phyloP scores from a whole-genome alignment of 2,113 vertebrate species.

The Syngnathoides biaculeatus region DNA sequence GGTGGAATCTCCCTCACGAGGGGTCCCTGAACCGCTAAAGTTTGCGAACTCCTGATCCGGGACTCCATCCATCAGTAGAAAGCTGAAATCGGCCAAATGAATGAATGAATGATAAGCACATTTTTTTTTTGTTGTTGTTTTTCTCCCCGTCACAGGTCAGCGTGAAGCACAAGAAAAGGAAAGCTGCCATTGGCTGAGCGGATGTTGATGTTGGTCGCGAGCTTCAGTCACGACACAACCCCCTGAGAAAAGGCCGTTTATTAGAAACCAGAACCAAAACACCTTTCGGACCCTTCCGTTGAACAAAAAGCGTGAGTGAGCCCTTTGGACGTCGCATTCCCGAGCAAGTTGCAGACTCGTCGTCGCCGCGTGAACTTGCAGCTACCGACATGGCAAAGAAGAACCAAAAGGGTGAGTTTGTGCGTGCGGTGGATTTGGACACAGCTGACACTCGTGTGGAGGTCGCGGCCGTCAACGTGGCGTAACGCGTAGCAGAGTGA shows the following conservation, averaged over 20 bases:
- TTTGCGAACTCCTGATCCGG: too few relatives aligned
- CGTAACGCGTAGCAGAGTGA: background rate
- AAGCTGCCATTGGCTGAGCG: conserved; percentile 18
- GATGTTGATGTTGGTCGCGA: too few relatives aligned
- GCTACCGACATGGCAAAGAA: conserved; percentile 71
- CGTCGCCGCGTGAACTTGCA: conserved; percentile 18
- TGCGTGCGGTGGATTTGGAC: background rate
- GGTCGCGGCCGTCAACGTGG: background rate
- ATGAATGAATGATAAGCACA: background rate
- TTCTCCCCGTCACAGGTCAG: conserved; percentile 24
- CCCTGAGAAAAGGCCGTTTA: background rate
- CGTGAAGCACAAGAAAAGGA: conserved; percentile 17
- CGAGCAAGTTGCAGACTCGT: conserved; percentile 2
- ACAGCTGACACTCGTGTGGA: background rate
- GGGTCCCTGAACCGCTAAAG: too few relatives aligned
- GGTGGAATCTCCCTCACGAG: too few relatives aligned
- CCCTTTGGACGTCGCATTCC: conserved; percentile 8
- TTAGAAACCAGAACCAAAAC: too few relatives aligned
- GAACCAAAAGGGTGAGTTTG: conserved; percentile 68
- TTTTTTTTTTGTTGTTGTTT: too few relatives aligned
- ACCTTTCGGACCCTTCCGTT: background rate
- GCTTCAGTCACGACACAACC: too few relatives aligned
- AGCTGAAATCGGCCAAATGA: background rate
- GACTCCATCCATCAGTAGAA: background rate
- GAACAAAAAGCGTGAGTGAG: conserved; percentile 8